A percentile compares a stretch with the other conserved stretches of the same genome.
phyloP scores from a whole-genome alignment of 92 coral and sea anemone species.

The Palythoa caribaeorum region DNA sequence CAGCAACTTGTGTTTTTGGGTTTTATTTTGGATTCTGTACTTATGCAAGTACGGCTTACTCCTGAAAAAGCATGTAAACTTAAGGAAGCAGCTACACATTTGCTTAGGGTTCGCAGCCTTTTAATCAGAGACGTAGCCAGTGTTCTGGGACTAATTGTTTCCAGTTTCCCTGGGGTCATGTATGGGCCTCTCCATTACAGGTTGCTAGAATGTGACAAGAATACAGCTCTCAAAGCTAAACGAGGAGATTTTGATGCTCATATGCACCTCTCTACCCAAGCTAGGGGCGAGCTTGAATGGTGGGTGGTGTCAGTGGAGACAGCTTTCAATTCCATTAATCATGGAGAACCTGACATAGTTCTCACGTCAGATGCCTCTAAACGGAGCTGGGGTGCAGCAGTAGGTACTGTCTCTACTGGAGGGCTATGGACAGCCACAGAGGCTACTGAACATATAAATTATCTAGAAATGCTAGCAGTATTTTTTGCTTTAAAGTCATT shows the following conservation, averaged over 20 bases:
- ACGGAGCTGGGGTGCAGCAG: conserved; percentile 24
- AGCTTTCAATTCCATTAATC: conserved; percentile 41
- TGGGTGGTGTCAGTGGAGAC: conserved; percentile 46
- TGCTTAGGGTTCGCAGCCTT: conserved; percentile 3
- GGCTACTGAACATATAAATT: conserved; percentile 62
- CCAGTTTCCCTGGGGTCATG: too few relatives aligned
- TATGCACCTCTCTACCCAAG: conserved; percentile 30
- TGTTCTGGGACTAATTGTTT: conserved; percentile 49
- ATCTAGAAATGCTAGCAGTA: conserved; percentile 52
- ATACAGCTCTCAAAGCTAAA: conserved; percentile 45
- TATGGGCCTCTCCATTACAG: conserved; percentile 43
- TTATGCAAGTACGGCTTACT: too few relatives aligned
- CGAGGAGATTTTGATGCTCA: conserved; percentile 31
- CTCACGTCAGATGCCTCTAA: conserved; percentile 6
- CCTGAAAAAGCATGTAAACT: background rate
- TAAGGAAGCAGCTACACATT: background rate
- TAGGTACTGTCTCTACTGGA: conserved; percentile 15
- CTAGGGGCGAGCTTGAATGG: conserved; percentile 60
- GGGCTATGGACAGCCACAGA: conserved; percentile 58
- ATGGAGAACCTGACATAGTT: background rate
- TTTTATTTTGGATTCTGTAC: too few relatives aligned
- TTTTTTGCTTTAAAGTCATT: conserved; percentile 1
- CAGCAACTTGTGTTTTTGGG: too few relatives aligned
- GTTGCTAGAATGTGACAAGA: conserved; percentile 48
- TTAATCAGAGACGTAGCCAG: background rate